These are phyloP conservation scores for Henricia sp. DNA, from an alignment of 53 echinoderm and acorn worm species.

Conservation along the genomic window DNA sequence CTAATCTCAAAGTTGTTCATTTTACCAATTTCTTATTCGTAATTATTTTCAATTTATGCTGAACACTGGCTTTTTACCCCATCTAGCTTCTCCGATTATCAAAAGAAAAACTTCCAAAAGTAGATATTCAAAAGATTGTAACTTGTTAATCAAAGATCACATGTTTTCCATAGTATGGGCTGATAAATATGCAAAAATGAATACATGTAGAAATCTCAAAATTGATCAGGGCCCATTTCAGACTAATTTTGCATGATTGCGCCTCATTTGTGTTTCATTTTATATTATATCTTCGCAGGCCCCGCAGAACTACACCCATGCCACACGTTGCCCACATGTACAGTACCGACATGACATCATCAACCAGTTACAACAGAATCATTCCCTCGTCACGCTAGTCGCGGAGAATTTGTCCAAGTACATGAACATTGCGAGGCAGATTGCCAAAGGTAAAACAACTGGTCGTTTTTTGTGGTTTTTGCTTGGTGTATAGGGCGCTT, in stretches of 20 bases:
- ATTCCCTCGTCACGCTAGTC: conserved; percentile 94
- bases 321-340: conserved; percentile 93
- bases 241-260: not conserved
- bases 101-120: no score
- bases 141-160: no score
- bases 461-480: not conserved
- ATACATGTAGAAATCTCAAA: no score
- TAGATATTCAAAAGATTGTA: no score
- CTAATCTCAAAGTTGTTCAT: no score
- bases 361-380: conserved; percentile 92
- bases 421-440: conserved; percentile 91
- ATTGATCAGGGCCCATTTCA: no score
- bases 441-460: conserved; percentile 80
- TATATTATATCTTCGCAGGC: conserved; percentile 62
- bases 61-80: no score
- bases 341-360: conserved; percentile 98
- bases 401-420: conserved; percentile 96
- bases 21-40: no score
- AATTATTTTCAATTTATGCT: no score
- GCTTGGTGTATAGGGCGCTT: not conserved
- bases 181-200: no score
- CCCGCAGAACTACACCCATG: conserved; percentile 96
- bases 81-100: no score
- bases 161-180: no score
- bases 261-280: not conserved